These are phyloP conservation scores for Vanessa tameamea DNA, from an alignment of 1,140 invertebrate genomes.

Conservation along the genomic window DNA sequence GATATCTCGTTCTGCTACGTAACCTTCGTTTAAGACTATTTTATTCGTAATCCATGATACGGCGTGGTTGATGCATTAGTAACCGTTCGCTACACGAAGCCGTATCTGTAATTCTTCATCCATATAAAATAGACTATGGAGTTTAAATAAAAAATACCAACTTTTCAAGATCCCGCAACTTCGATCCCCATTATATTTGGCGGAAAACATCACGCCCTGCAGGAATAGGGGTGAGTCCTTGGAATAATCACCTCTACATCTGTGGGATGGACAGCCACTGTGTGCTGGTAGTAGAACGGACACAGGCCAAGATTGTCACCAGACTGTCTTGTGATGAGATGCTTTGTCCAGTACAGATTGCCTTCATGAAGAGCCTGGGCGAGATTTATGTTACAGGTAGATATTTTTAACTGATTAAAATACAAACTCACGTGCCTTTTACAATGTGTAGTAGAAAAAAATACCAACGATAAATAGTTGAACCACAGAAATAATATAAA, in stretches of 20 bases:
- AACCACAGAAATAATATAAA: too few species aligned
- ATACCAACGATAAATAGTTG: too few species aligned
- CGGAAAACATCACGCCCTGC: conserved; percentile 82
- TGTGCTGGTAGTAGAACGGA: conserved; percentile 81
- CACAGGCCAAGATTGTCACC: conserved; percentile 78
- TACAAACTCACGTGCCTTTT: too few species aligned
- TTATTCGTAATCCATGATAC: too few species aligned
- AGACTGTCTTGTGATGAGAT: conserved; percentile 80
- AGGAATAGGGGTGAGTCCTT: conserved; percentile 82
- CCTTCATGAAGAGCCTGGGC: conserved; percentile 82
- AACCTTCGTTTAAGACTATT: too few species aligned
- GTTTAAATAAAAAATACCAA: too few species aligned
- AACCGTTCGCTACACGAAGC: too few species aligned
- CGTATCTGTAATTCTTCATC: too few species aligned
- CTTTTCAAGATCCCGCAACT: conserved; percentile 68
- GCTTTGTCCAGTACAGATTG: conserved; percentile 85
- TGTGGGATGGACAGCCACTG: conserved; percentile 81
- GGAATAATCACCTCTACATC: conserved; percentile 82
- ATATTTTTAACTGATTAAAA: conserved; percentile 16
- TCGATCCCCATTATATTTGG: conserved; percentile 79
- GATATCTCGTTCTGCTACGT: too few species aligned
- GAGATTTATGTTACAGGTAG: conserved; percentile 84
- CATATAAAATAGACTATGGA: too few species aligned
- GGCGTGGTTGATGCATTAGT: too few species aligned
- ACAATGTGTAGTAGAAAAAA: too few species aligned